phyloP scores from a whole-genome alignment of 2,113 vertebrate genomes.

The Hemibagrus wyckioides region DNA sequence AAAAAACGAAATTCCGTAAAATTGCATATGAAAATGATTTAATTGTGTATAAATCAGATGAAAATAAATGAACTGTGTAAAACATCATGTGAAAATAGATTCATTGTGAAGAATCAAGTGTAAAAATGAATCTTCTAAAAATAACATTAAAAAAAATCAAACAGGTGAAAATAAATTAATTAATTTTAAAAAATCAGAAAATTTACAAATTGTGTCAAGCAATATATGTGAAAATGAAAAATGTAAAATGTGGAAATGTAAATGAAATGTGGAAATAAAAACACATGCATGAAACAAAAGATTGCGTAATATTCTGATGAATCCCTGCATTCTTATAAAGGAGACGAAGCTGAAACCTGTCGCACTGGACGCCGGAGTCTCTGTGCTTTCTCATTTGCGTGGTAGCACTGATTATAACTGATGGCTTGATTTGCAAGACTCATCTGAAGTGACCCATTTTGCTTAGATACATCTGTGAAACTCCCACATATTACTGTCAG shows the following conservation, averaged over 20 bases:
- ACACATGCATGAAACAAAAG: no score
- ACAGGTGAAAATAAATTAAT: neutral
- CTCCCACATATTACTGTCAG: slow-evolving; percentile 27
- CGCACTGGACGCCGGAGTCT: neutral
- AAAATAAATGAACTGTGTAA: neutral
- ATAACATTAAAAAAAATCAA: neutral
- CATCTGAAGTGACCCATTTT: slow-evolving; percentile 22
- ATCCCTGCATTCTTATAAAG: neutral
- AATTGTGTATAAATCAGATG: no score
- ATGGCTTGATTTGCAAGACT: slow-evolving; percentile 16
- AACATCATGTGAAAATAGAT: neutral
- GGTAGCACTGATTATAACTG: slow-evolving; percentile 20
- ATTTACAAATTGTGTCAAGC: no score
- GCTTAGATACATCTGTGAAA: slow-evolving; percentile 22
- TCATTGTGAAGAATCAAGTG: neutral
- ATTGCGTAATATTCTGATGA: neutral
- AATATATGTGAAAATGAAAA: neutral
- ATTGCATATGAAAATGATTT: no score
- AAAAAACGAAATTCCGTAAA: no score
- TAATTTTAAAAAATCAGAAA: neutral
- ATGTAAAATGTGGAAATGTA: neutral
- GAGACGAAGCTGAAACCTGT: neutral
- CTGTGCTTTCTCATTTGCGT: slow-evolving; percentile 29
- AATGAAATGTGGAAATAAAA: neutral
- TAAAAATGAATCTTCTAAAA: neutral